Evolutionary conservation across 2,113 vertebrate genomes (phyloP).

Genomic region (Silurus meridionalis): DNA sequence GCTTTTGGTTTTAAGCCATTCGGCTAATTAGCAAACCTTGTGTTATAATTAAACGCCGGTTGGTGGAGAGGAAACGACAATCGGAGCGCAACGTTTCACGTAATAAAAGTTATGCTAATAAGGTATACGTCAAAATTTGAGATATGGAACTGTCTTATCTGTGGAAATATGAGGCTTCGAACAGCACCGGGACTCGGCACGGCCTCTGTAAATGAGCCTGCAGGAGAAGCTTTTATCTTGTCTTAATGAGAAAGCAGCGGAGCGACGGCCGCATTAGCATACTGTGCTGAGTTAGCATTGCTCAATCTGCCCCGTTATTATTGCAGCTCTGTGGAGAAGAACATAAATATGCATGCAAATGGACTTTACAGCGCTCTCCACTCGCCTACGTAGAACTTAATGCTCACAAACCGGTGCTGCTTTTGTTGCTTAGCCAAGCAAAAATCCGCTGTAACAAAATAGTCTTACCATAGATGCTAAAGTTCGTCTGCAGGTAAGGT

Average conservation of each 20-base stretch:
- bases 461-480: not conserved
- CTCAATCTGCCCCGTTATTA: slow-evolving; percentile 12
- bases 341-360: slow-evolving; percentile 32
- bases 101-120: not conserved
- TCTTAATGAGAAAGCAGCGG: slow-evolving; percentile 17
- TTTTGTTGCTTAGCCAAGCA: not conserved
- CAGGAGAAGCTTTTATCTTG: slow-evolving; percentile 22
- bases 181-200: not conserved
- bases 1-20: no score
- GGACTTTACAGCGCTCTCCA: not conserved
- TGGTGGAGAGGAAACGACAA: not conserved
- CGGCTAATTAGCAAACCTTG: no score
- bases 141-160: not conserved
- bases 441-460: not conserved
- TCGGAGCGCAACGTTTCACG: not conserved
- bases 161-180: not conserved
- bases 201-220: slow-evolving; percentile 16
- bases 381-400: not conserved
- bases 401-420: not conserved
- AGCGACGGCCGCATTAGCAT: slow-evolving; percentile 8
- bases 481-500: not conserved
- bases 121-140: not conserved
- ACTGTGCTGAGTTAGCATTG: slow-evolving; percentile 22
- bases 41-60: not conserved
- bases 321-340: slow-evolving; percentile 21